Evolutionary conservation across 1,140 invertebrate species (phyloP).

Genomic region (Drosophila sulfurigaster): DNA sequence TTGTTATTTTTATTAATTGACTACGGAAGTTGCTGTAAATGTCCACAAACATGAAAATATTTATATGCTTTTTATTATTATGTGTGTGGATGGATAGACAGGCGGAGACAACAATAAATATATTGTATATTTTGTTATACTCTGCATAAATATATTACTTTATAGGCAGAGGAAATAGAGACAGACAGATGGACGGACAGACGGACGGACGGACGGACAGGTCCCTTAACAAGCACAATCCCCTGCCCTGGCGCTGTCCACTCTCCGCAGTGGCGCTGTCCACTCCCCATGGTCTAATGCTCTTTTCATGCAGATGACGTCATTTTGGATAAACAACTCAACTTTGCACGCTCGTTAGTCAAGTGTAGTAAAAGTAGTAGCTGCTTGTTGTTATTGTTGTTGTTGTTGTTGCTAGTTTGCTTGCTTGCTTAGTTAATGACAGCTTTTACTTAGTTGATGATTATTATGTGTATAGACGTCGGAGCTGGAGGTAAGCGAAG

Average conservation of each 20-base stretch:
- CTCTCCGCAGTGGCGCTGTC: background rate
- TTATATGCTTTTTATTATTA: constrained; percentile 36
- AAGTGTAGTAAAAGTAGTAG: constrained; percentile 17
- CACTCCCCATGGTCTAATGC: constrained; percentile 2
- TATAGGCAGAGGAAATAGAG: constrained; percentile 23
- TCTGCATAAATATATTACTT: constrained; percentile 3
- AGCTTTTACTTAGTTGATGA: constrained; percentile 51
- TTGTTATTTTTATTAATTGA: constrained; percentile 74
- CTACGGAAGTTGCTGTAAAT: constrained; percentile 79
- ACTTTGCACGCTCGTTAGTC: constrained; percentile 36
- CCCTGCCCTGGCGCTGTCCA: background rate
- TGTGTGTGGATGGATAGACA: background rate
- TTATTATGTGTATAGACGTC: constrained; percentile 7
- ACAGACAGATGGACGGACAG: background rate
- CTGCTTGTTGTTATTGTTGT: constrained; percentile 5
- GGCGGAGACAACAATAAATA: too few species aligned
- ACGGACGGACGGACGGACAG: background rate
- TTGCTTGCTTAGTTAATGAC: constrained; percentile 40
- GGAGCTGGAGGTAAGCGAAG: background rate
- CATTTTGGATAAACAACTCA: constrained; percentile 26
- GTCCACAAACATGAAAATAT: constrained; percentile 80
- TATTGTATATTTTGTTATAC: too few species aligned
- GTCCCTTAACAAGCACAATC: constrained; percentile 2
- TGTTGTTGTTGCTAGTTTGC: constrained; percentile 1
- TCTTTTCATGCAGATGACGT: constrained; percentile 32